A percentile compares a stretch with the other conserved stretches of the same genome.
phyloP scores from a whole-genome alignment of 2,797 vertebrate species.

The Momotus momota region DNA sequence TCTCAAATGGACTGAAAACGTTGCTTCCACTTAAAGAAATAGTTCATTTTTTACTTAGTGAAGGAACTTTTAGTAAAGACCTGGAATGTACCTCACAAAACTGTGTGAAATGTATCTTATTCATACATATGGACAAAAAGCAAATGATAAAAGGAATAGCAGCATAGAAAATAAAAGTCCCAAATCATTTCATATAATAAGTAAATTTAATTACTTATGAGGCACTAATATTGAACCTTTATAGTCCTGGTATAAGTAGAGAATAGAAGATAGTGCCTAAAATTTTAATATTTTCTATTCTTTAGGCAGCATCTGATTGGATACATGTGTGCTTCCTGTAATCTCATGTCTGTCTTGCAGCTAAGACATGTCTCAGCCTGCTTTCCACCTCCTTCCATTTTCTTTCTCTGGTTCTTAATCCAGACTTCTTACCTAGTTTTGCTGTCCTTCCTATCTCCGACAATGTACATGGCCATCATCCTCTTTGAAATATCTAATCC shows the following conservation, averaged over 20 bases:
- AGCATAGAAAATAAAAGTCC: not conserved
- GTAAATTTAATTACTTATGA: not conserved
- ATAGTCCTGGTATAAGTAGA: not conserved
- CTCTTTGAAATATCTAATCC: not conserved
- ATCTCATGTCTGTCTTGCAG: not conserved
- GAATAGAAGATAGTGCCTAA: not conserved
- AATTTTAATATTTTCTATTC: not conserved
- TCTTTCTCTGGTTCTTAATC: not conserved
- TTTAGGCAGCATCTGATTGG: not conserved
- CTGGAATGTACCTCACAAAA: not conserved
- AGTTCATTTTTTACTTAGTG: not conserved
- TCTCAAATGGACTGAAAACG: not conserved
- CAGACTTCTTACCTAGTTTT: not conserved
- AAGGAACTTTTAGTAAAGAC: not conserved
- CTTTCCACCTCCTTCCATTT: not conserved
- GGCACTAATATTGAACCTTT: not conserved
- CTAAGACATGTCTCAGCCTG: not conserved
- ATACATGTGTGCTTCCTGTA: not conserved
- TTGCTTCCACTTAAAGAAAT: not conserved
- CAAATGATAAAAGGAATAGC: not conserved
- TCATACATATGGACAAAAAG: not conserved
- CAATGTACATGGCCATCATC: not conserved
- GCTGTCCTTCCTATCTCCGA: not conserved
- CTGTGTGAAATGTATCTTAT: not conserved
- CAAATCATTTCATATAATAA: not conserved